phyloP scores from a whole-genome alignment of 2,797 vertebrate species.

The Allochrocebus solatus region DNA sequence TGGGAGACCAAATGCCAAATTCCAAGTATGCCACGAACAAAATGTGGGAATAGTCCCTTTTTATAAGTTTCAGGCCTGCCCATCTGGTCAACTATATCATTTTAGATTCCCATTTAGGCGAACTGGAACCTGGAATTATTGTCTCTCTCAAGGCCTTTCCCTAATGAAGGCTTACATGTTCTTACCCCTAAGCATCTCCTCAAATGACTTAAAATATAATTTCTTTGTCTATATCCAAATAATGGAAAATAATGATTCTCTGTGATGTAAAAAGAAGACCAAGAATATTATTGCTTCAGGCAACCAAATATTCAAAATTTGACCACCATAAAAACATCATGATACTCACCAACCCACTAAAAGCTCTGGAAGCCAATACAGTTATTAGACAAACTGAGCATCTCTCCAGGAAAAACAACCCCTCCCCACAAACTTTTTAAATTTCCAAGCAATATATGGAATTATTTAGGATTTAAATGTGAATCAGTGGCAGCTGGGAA shows the following conservation, averaged over 20 bases:
- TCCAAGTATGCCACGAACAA: slow-evolving; percentile 27
- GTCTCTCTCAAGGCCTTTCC: slow-evolving; percentile 1
- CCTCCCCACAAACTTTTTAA: not conserved
- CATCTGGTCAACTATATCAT: not conserved
- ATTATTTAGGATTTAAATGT: slow-evolving; percentile 59
- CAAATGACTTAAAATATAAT: slow-evolving; percentile 34
- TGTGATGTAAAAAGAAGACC: slow-evolving; percentile 16
- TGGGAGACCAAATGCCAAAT: slow-evolving; percentile 17
- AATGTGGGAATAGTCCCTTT: not conserved
- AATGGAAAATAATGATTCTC: slow-evolving; percentile 15
- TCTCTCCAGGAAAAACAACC: not conserved
- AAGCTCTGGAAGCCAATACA: not conserved
- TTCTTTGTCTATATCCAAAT: not conserved
- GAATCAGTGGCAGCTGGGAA: slow-evolving; percentile 54
- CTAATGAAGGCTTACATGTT: not conserved
- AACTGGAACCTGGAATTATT: not conserved
- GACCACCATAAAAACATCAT: slow-evolving; percentile 7
- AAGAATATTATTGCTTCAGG: slow-evolving; percentile 14
- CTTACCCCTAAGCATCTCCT: not conserved
- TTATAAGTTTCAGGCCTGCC: not conserved
- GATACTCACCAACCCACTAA: not conserved
- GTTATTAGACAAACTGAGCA: not conserved
- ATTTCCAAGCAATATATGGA: slow-evolving; percentile 44
- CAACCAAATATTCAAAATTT: slow-evolving; percentile 44
- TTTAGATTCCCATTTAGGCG: slow-evolving; percentile 17